Percentiles rank a stretch among this genome's conserved stretches.
These are phyloP conservation scores for Luehdorfia chinensis DNA, from an alignment of 1,140 invertebrate species.

Conservation along the genomic window DNA sequence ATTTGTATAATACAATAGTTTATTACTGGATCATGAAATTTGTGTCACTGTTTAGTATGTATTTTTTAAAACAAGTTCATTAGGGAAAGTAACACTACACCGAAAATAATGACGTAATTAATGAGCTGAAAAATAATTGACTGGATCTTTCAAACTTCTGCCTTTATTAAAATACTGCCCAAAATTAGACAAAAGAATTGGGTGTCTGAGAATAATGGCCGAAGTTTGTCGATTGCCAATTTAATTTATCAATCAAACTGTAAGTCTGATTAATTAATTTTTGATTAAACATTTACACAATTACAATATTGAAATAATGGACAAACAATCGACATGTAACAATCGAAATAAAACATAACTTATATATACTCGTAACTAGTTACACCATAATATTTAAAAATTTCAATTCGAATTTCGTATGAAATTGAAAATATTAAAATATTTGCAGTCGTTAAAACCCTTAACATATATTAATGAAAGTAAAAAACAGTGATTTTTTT, in stretches of 20 bases:
- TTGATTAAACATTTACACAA: neutral
- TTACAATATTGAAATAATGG: too few species aligned
- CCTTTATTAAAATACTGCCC: constrained; percentile 18
- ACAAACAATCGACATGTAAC: too few species aligned
- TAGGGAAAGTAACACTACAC: neutral
- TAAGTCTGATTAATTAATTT: neutral
- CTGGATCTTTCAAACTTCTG: constrained; percentile 5
- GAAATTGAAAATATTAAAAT: neutral
- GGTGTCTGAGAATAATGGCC: constrained; percentile 18
- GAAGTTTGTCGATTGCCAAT: constrained; percentile 18
- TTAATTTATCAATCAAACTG: constrained; percentile 17
- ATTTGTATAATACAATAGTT: too few species aligned
- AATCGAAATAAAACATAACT: too few species aligned
- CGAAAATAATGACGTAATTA: constrained; percentile 2
- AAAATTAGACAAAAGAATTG: constrained; percentile 16
- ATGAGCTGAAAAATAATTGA: constrained; percentile 11
- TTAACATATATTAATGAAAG: too few species aligned
- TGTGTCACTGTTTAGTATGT: too few species aligned
- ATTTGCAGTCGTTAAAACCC: too few species aligned
- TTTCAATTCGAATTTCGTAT: neutral
- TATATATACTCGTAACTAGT: neutral
- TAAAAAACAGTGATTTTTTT: too few species aligned
- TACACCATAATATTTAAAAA: neutral
- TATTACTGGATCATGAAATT: too few species aligned
- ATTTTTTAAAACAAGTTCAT: too few species aligned